Percentiles rank a stretch among this genome's conserved stretches.
Evolutionary conservation across 2,113 vertebrate genomes (phyloP).

Genomic region (Megaptera novaeangliae): DNA sequence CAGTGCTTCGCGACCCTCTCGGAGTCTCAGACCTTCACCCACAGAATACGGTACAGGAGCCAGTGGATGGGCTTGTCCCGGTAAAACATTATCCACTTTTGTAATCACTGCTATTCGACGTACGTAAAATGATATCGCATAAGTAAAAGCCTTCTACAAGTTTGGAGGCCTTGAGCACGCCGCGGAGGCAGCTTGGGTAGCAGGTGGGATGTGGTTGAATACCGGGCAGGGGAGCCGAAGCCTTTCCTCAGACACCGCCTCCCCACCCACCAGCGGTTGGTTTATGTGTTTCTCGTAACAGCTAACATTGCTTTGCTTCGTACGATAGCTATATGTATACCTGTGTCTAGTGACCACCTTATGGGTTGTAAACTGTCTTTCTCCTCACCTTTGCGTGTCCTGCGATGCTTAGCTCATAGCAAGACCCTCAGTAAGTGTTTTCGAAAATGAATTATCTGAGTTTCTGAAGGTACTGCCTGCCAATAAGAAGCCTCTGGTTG

Average conservation of each 20-base stretch:
- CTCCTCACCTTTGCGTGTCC: neutral
- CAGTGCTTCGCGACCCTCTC: slow-evolving; percentile 95
- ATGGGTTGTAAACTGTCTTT: neutral
- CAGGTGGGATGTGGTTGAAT: neutral
- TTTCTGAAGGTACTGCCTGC: neutral
- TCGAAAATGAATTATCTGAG: neutral
- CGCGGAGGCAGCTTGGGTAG: neutral
- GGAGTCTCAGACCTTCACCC: slow-evolving; percentile 95
- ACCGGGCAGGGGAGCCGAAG: neutral
- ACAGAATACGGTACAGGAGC: slow-evolving; percentile 95
- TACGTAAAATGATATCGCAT: neutral
- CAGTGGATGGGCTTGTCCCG: slow-evolving; percentile 95
- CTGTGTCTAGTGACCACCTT: neutral
- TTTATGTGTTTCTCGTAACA: neutral
- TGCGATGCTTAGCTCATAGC: neutral
- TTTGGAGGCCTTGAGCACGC: neutral
- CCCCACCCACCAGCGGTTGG: neutral
- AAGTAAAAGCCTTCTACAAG: neutral
- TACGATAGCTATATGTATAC: neutral
- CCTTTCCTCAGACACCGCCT: neutral
- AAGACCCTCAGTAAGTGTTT: neutral
- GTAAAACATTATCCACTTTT: slow-evolving; percentile 86
- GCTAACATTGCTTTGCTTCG: neutral
- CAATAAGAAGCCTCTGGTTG: neutral
- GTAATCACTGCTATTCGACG: neutral